A percentile compares a stretch with the other conserved stretches of the same genome.
Conservation (phyloP, 1,140 invertebrate species). For the Leguminivora glycinivorella region DNA sequence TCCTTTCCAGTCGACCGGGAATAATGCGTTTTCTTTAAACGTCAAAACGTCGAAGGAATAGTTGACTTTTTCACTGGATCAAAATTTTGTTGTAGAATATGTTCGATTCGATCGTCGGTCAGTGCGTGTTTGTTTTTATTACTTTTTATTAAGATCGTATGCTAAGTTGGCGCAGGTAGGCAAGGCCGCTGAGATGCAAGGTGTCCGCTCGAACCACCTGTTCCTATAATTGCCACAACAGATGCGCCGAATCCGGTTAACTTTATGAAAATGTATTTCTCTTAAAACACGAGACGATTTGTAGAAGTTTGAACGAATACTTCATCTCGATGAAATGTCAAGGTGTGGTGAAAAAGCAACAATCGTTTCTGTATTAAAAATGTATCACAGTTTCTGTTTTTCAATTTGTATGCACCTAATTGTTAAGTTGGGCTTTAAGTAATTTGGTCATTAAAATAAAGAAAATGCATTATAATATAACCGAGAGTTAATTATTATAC, state of each 20-base stretch:
- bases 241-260: conserved; percentile 43
- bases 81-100: background rate
- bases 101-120: background rate
- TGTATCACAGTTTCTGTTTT: background rate
- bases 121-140: conserved; percentile 20
- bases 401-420: no score
- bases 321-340: background rate
- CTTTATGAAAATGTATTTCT: background rate
- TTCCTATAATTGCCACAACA: conserved; percentile 71
- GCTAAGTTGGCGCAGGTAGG: conserved; percentile 37
- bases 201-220: conserved; percentile 66
- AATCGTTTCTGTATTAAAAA: background rate
- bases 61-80: background rate
- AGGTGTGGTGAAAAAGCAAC: background rate
- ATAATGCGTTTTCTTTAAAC: conserved; percentile 36
- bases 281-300: conserved; percentile 4
- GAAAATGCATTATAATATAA: no score
- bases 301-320: background rate
- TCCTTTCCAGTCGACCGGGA: conserved; percentile 37
- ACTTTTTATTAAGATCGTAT: conserved; percentile 10
- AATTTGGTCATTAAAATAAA: no score
- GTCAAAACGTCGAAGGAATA: background rate
- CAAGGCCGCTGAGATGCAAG: conserved; percentile 60
- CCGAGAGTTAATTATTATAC: no score
- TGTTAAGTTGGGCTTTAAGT: no score